Evolutionary conservation across 2,113 vertebrate species (phyloP), one percentile per base, ranked within the genome.

Genomic region (Nicator chloris): DNA sequence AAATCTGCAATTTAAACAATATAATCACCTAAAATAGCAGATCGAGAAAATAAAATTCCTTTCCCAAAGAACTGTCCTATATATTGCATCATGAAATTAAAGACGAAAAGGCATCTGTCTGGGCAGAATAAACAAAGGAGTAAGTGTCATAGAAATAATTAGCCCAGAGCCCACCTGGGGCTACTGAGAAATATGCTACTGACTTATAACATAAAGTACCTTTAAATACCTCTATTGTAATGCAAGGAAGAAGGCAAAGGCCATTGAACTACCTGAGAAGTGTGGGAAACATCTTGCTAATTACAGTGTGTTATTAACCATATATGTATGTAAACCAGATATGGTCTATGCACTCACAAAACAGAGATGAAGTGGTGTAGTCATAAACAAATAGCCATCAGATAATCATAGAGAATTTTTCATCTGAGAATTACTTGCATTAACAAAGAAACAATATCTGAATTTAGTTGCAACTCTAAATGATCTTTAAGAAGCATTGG

Each of bases 381-480:
- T 57, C 77, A 73, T 61, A 70, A 88, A 53, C 7, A 82, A 75
- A 87, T 17, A 78, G 21, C 26, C 26, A 78, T 70, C 35, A 90
- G 66, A 61, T 23, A 88, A 72, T 45, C 22, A 77, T 6, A 75
- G 28, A 53, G 9, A 1, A 54, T 69, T 87, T 78, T 90, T 64
- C 17, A 42, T 33, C 22, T 70, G 11, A 81, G 22, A 92, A 78
- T 19, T 85, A 81, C 10, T 15, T 57, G 18, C 35, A 59, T 26
- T 72, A 53, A 71, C 39, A 78, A 82, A 61, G 27, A 88, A 90
- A 45, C 7, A 71, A 10, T 83, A 92, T 64, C 56, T 80, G 39
- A 82, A 60, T 78, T 77, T 18, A 78, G 54, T 13, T 70, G 24
- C 9, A 79, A 88, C 39, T 90, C 72, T 77, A 94, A 96, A 89